Base-by-base conservation (phyloP, 2,888 invertebrate genomes). In the Caenorhabditis afra region DNA sequence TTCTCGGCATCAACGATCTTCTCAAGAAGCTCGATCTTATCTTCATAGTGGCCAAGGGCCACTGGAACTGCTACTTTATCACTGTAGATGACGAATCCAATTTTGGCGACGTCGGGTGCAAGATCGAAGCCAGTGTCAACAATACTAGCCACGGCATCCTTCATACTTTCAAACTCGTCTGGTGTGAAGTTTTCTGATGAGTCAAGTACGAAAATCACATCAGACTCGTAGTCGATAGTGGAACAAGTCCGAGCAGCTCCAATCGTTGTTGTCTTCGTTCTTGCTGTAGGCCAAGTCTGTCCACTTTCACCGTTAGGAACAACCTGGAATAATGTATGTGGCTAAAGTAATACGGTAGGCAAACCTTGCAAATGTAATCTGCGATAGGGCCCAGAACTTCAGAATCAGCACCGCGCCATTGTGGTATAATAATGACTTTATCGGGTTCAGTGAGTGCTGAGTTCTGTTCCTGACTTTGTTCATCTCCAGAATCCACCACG, bases 31-130 rank as follows among this genome's bases (percentile, higher is more conserved):
- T 89, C 89, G 52, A 88, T 84, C 64, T 90, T 87, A 67, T 89
- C 89, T 49, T 89, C 89, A 64, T 89, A 89, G 52, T 90, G 87
- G 8, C 89, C 89, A n/a, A 89, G 79, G 1, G 89, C 89, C 3
- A 89, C 87, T 18, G 89, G 89, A 10, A 89, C 89, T 16, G 87
- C 86, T 3, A 89, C 89, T 47, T 88, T 86, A 64, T 89, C 89
- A 65, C 89, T 89, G 73, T 87, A 89, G 37, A 88, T 85, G 37
- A 89, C 82, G 62, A 89, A 87, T 29, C 88, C 89, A n/a, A 89
- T 81, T 22, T 87, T 84, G 8, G 84, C 86, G 16, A 90, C 84
- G 77, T 89, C 89, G 1, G 88, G 89, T 2, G 89, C 81, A 11
- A 89, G 75, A 65, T 89, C 88, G 75, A 89, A 89, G 12, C 87